Evolutionary conservation across 2,113 vertebrate species (phyloP).

Genomic region (Caracal caracal): DNA sequence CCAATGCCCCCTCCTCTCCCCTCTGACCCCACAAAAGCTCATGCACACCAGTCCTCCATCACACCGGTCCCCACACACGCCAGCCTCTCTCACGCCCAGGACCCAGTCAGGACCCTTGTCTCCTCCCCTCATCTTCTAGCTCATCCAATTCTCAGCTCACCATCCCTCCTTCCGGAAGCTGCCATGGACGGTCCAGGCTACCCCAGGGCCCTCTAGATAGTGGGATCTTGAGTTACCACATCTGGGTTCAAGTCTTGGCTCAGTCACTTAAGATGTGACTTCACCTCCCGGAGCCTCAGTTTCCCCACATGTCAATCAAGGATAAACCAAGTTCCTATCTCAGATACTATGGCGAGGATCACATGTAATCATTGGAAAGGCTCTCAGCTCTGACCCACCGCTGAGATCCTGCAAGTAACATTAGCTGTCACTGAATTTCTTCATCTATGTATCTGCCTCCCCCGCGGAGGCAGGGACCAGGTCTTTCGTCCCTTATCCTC

Average conservation of each 20-base stretch:
- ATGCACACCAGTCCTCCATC: neutral
- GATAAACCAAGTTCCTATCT: neutral
- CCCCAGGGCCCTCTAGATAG: neutral
- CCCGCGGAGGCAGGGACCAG: too few species aligned
- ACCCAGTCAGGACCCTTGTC: neutral
- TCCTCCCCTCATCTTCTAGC: too few species aligned
- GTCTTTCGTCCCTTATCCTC: neutral
- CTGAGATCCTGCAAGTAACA: rapidly evolving
- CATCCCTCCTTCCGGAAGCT: neutral
- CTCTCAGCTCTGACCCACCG: neutral
- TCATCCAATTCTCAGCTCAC: neutral
- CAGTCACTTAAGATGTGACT: neutral
- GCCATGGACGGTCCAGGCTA: neutral
- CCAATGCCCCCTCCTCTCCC: neutral
- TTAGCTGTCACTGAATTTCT: neutral
- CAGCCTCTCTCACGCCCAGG: neutral
- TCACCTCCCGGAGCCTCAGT: neutral
- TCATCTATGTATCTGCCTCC: neutral
- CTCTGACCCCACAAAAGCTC: neutral
- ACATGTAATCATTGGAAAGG: rapidly evolving
- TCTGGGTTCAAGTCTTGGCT: neutral
- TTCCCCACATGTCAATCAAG: neutral
- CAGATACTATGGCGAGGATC: rapidly evolving
- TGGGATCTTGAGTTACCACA: neutral
- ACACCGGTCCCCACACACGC: neutral